These are phyloP conservation scores for Muricea muricata DNA, from an alignment of 92 coral and sea anemone species.

Conservation along the genomic window DNA sequence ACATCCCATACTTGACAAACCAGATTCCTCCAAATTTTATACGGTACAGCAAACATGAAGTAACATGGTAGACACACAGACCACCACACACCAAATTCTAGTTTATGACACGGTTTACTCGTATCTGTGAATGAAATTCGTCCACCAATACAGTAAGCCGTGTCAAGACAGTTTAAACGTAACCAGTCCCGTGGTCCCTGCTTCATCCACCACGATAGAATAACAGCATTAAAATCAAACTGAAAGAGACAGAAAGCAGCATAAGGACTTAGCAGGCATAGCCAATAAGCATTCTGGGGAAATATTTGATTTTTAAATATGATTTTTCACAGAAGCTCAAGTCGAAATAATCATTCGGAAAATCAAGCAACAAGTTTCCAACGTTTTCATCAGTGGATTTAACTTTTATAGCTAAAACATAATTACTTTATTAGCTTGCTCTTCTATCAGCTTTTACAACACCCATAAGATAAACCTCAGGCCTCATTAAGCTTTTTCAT, in stretches of 20 bases:
- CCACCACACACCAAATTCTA: constrained; percentile 90
- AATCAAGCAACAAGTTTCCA: background rate
- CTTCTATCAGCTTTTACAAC: too few relatives aligned
- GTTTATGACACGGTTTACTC: constrained; percentile 75
- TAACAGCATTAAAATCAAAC: constrained; percentile 86
- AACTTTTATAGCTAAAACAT: too few relatives aligned
- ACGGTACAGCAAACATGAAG: constrained; percentile 79
- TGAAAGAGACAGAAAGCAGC: constrained; percentile 1
- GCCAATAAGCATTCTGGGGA: too few relatives aligned
- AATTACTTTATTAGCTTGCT: too few relatives aligned
- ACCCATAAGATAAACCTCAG: too few relatives aligned
- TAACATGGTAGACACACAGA: constrained; percentile 89
- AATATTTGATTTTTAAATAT: too few relatives aligned
- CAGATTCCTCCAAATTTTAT: constrained; percentile 81
- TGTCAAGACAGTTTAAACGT: constrained; percentile 78
- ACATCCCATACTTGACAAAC: constrained; percentile 19
- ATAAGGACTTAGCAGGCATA: too few relatives aligned
- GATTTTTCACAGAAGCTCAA: too few relatives aligned
- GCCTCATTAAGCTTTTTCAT: too few relatives aligned
- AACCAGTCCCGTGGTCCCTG: constrained; percentile 90
- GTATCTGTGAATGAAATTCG: constrained; percentile 74
- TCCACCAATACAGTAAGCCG: constrained; percentile 81
- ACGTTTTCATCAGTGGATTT: too few relatives aligned
- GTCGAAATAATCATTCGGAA: too few relatives aligned
- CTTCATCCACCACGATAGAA: constrained; percentile 85